Base-by-base conservation (phyloP, 2,888 invertebrate species). In the Oconnorella tubifera region DNA sequence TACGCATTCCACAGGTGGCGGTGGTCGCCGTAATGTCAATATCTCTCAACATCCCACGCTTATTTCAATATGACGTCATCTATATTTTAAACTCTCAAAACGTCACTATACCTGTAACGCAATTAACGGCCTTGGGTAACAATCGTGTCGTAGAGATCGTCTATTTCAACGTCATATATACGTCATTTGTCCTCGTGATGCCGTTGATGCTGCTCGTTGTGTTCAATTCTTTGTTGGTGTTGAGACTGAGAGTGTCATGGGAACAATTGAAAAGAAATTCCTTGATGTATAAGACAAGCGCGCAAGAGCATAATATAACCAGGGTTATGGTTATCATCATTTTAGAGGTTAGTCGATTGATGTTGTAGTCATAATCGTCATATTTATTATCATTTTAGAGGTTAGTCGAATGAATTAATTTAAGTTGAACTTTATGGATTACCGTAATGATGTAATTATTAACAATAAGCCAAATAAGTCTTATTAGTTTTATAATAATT, bases 161-260 rank as follows among this genome's bases (percentile, higher is more conserved):
- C n/a, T 72, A 72, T 33, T 68, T 72, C 64, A 67, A 64, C 40
- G 33, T 64, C 25, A 57, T 72, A 14, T 72, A 72, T 53, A 62
- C 67, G 31, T 33, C 68, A 2, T 63, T 72, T 27, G 59, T 72
- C 19, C 68, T 71, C 48, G 61, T 71, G 2, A 62, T 63, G 0
- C 72, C 72, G 0, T 56, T 72, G 1, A n/a, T 68, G 0, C 58
- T 66, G 32, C 51, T 66, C 4, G 57, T 62, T 60, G 51, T 33
- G 31, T 53, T 66, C 32, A 63, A 66, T 33, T 40, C 62, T 0
- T 62, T 62, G 27, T 58, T 66, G 50, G 33, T 66, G 31, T 32
- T 40, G 6, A 50, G 56, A 14, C 49, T 66, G 28, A 58, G 57
- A 31, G 19, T 29, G 25, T 66, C 66, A 1, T 50, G 56, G 56